These are phyloP conservation scores for Agrochola lychnidis DNA, from an alignment of 2,888 invertebrate genomes.

Conservation along the genomic window DNA sequence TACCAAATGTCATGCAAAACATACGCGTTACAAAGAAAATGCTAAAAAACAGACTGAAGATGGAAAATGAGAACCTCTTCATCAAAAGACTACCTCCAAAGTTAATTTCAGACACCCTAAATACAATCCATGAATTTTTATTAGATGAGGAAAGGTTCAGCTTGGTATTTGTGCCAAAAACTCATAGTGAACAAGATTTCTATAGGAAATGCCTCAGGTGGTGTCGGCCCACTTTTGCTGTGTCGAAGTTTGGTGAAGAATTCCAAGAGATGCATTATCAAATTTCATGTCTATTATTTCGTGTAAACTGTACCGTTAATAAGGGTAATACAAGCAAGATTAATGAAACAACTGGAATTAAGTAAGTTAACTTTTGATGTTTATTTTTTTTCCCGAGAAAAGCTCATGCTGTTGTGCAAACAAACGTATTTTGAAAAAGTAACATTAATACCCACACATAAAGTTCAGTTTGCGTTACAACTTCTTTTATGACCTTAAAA, in stretches of 20 bases:
- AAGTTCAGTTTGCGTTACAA: neutral
- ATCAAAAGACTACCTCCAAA: neutral
- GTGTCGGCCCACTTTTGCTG: neutral
- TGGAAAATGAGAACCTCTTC: neutral
- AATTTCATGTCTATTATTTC: neutral
- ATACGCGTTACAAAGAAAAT: neutral
- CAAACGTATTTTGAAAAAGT: neutral
- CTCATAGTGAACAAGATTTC: neutral
- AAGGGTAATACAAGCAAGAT: rapidly evolving
- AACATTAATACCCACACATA: neutral
- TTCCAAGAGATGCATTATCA: neutral
- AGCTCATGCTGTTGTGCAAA: neutral
- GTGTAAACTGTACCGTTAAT: neutral
- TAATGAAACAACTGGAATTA: slow-evolving; percentile 1
- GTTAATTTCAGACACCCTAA: slow-evolving; percentile 4
- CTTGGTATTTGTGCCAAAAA: neutral
- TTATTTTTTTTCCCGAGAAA: neutral
- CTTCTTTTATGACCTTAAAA: neutral
- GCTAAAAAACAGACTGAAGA: neutral
- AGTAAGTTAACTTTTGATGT: slow-evolving; percentile 10
- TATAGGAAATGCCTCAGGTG: neutral
- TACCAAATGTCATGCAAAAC: neutral
- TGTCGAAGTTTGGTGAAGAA: neutral
- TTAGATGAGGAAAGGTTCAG: neutral
- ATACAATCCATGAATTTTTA: slow-evolving; percentile 6